Base-by-base conservation (phyloP, 2,888 invertebrate species). In the Auanema sp. region DNA sequence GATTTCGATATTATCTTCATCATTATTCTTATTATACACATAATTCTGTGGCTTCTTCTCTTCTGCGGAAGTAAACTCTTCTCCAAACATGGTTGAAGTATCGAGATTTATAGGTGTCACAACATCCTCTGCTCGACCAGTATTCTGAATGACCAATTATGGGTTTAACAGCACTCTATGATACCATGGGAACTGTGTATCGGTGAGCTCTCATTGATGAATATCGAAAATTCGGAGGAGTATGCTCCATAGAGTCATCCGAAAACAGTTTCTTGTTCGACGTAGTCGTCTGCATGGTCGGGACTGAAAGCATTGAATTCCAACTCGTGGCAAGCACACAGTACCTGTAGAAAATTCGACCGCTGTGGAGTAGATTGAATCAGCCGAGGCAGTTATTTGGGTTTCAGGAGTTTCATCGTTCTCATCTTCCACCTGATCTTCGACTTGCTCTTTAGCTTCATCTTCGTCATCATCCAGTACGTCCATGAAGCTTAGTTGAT, bases 241-340 rank as follows among this genome's bases (percentile, higher is more conserved):
- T 73, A 21, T 68, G 58, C 49, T 73, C 73, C 69, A 73, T 66
- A 21, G 61, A 61, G 54, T 73, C 73, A 41, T 73, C 73, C 33
- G 73, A 71, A 47, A 70, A 73, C 11, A 73, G 58, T 18, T 63
- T 62, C 18, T 59, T 52, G 16, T 18, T 58, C 23, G 14, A 23
- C 21, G 56, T 55, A 6, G 55, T 33, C 10, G 25, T 55, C 40
- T 33, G 18, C 10, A 40, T 55, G 10, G 55, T 21, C 6, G 16
- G 16, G 10, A 47, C 47, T 47, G 47, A 10, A 47, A 47, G 10
- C 47, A 21, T 12, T 43, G 12, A n/a, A n/a, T 11, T 43, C n/a
- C n/a, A n/a, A 11, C 43, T 43, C n/a, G 12, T 43, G 11, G 12
- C 12, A 43, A 43, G 43, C 43, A 43, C 43, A n/a, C 43, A n/a